These are phyloP conservation scores for Phymanthus crucifer DNA, from an alignment of 92 coral and sea anemone species.

Conservation along the genomic window DNA sequence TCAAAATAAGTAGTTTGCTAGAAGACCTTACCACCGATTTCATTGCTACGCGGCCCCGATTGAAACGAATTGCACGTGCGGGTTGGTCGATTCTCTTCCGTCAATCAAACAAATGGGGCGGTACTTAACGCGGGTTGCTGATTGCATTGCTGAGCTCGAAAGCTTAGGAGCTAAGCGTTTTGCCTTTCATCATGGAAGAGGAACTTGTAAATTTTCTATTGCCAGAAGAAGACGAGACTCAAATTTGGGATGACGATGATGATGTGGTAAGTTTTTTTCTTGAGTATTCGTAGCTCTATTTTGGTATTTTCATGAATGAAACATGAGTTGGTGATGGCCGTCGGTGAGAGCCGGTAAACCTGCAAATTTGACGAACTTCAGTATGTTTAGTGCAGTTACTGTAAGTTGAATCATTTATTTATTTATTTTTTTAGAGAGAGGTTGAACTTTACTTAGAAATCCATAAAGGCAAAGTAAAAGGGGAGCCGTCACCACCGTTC, in stretches of 20 bases:
- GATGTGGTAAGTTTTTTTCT: slow-evolving; percentile 14
- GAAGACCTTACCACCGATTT: too few relatives aligned
- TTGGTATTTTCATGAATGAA: not conserved
- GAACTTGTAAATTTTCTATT: not conserved
- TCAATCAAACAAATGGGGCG: slow-evolving; percentile 11
- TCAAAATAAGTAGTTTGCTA: too few relatives aligned
- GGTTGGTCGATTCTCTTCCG: slow-evolving; percentile 9
- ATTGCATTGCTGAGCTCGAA: not conserved
- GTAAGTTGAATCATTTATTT: too few relatives aligned
- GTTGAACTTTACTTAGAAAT: slow-evolving; percentile 29
- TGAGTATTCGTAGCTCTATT: not conserved
- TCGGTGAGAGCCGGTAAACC: too few relatives aligned
- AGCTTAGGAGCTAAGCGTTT: too few relatives aligned
- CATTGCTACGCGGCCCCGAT: not conserved
- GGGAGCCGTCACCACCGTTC: slow-evolving; percentile 24
- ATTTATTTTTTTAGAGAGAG: slow-evolving; percentile 33
- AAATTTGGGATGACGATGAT: slow-evolving; percentile 10
- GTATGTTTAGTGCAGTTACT: not conserved
- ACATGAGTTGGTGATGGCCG: too few relatives aligned
- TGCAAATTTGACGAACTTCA: too few relatives aligned
- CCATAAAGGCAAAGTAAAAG: slow-evolving; percentile 25
- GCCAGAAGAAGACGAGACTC: slow-evolving; percentile 6
- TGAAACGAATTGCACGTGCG: not conserved
- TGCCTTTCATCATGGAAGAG: not conserved
- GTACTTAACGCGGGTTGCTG: not conserved